Conservation (phyloP, 2,113 vertebrate species). For the Cisticola juncidis region DNA sequence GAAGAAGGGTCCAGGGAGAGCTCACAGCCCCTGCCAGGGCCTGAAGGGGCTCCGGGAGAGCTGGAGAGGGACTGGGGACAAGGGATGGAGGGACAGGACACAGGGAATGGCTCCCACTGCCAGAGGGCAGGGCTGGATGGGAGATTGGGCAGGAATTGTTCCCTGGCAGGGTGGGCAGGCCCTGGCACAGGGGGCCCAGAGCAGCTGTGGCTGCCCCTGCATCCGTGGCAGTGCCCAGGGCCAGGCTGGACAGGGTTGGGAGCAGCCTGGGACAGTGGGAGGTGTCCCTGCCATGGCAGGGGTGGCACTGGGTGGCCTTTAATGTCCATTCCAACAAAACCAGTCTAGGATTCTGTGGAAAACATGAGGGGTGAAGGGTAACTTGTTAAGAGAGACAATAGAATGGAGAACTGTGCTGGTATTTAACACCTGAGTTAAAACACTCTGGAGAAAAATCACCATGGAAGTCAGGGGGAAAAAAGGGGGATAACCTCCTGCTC, state of each 20-base stretch:
- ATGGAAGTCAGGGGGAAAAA: not conserved
- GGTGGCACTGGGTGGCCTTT: rapidly evolving
- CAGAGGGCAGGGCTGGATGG: not conserved
- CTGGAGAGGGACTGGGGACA: not conserved
- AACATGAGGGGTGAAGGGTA: not conserved
- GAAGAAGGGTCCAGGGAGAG: not conserved
- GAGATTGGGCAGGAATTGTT: not conserved
- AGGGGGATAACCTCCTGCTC: not conserved
- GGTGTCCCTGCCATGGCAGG: not conserved
- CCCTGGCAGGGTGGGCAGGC: not conserved
- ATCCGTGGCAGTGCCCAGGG: not conserved
- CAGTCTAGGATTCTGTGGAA: not conserved
- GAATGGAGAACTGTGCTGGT: not conserved
- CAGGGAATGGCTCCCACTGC: not conserved
- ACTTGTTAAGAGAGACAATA: not conserved
- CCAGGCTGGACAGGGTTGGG: not conserved
- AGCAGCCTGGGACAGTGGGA: not conserved
- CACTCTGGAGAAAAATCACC: not conserved
- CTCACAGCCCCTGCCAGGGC: not conserved
- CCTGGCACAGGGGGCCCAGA: not conserved
- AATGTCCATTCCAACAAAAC: not conserved
- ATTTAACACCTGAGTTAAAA: not conserved
- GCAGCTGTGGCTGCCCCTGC: not conserved
- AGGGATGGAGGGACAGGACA: not conserved
- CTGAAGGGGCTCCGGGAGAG: not conserved